A percentile compares a stretch with the other conserved stretches of the same genome.
Conservation (phyloP, 2,113 vertebrate species). For the Megaleporinus macrocephalus region DNA sequence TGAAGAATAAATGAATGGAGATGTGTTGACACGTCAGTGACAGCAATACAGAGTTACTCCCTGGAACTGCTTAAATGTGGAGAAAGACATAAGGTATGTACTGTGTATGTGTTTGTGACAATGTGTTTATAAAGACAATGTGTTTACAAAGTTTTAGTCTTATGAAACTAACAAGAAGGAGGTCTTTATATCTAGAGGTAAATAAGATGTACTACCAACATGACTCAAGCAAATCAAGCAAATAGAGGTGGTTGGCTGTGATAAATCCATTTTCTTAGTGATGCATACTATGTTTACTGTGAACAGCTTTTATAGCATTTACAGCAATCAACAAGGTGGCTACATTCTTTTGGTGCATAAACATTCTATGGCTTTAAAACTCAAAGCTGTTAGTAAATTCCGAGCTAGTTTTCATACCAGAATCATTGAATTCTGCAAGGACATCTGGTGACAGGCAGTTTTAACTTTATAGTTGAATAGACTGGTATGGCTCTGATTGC, state of each 20-base stretch:
- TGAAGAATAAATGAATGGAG: constrained; percentile 52
- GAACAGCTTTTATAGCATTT: too few relatives aligned
- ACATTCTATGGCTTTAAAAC: not conserved
- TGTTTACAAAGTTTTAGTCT: too few relatives aligned
- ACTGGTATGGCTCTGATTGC: too few relatives aligned
- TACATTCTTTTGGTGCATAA: too few relatives aligned
- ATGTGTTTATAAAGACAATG: not conserved
- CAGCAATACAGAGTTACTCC: constrained; percentile 52
- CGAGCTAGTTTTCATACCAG: too few relatives aligned
- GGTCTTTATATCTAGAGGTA: not conserved
- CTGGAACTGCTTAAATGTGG: constrained; percentile 61
- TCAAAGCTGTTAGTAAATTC: not conserved
- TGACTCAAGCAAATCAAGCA: not conserved
- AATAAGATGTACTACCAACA: not conserved
- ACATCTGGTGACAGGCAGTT: too few relatives aligned
- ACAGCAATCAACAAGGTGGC: too few relatives aligned
- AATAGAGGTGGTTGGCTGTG: not conserved
- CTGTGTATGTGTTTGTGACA: not conserved
- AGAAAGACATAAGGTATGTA: constrained; percentile 12
- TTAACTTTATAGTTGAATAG: too few relatives aligned
- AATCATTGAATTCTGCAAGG: too few relatives aligned
- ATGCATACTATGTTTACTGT: too few relatives aligned
- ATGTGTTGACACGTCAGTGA: constrained; percentile 60
- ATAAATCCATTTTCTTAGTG: not conserved
- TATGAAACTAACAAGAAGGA: not conserved